Evolutionary conservation across 2,888 invertebrate genomes (phyloP).

Genomic region (Kuschelorhynchus macadamiae): DNA sequence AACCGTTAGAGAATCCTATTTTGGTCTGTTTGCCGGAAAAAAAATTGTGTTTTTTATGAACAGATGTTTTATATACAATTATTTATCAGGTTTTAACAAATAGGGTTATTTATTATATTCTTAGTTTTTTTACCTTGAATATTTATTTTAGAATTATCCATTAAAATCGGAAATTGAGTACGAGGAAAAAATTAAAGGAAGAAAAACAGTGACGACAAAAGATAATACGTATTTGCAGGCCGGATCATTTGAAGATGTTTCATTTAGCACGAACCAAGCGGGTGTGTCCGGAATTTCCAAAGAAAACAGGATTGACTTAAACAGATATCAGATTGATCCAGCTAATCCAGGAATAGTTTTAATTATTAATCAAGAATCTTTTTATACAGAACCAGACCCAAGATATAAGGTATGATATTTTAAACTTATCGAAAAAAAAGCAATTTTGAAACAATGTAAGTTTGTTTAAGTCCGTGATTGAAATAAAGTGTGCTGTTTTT

Average conservation of each 20-base stretch:
- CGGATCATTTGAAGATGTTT: slow-evolving; percentile 11
- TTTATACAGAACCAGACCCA: slow-evolving; percentile 59
- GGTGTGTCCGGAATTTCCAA: slow-evolving; percentile 7
- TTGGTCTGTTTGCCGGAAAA: no score
- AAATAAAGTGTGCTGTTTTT: no score
- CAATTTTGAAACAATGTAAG: no score
- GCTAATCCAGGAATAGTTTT: slow-evolving; percentile 64
- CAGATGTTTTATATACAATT: no score
- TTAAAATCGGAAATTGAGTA: background rate
- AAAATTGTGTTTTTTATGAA: no score
- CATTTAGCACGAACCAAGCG: slow-evolving; percentile 11
- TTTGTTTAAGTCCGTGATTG: no score
- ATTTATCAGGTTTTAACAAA: no score
- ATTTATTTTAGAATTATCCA: background rate
- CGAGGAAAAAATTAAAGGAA: background rate
- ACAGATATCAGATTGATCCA: slow-evolving; percentile 50
- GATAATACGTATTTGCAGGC: slow-evolving; percentile 25
- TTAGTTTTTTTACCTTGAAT: background rate
- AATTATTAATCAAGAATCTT: slow-evolving; percentile 67
- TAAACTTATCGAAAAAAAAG: no score
- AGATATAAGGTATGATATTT: slow-evolving; percentile 31
- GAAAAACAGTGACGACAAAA: slow-evolving; percentile 21
- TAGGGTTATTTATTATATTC: background rate
- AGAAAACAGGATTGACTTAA: background rate
- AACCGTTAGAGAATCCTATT: no score